Base-by-base conservation (phyloP, 2,888 invertebrate genomes). In the Alviniconcha strummeri region DNA sequence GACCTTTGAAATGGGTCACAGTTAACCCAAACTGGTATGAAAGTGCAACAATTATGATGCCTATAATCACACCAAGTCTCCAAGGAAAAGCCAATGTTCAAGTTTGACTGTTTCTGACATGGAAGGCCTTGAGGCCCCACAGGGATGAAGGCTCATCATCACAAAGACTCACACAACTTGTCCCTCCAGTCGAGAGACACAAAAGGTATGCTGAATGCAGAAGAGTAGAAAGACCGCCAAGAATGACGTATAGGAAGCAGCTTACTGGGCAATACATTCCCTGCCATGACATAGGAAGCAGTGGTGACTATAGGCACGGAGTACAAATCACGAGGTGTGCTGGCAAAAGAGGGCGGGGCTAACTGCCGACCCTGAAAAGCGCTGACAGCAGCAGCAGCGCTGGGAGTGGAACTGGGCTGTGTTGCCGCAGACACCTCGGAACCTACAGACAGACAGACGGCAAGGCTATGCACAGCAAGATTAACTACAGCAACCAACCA, bases 321-420 rank as follows among this genome's bases (percentile, higher is more conserved):
- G 76, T 81, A 80, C 69, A 85, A 56, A 72, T 85, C 85, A 36
- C 87, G 85, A 74, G 85, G 83, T 81, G 81, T 84, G 80, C 84
- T 84, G 84, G 84, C 78, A 15, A 82, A 85, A 84, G 86, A 86
- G 83, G 88, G 84, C 75, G 85, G 86, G 80, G 85, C 87, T 52
- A 87, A 81, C 17, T 85, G 85, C 82, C 88, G 75, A 64, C 87
- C 86, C 79, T 89, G 89, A 84, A 87, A 89, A 71, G 85, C 85
- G 79, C 84, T 88, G 55, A 85, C 80, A 80, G 86, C 80, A 72
- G 86, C 79, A 74, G 85, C 64, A 78, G 64, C 64, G 64, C 60
- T 6, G 64, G 78, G 64, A 36, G 56, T 57, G 57, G 78, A 13
- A 64, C 13, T 78, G 52, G 79, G 71, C 74, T 84, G 85, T 56